Evolutionary conservation across 2,797 vertebrate species (phyloP), one percentile per base, ranked within the genome.

Genomic region (Protonibea diacanthus): DNA sequence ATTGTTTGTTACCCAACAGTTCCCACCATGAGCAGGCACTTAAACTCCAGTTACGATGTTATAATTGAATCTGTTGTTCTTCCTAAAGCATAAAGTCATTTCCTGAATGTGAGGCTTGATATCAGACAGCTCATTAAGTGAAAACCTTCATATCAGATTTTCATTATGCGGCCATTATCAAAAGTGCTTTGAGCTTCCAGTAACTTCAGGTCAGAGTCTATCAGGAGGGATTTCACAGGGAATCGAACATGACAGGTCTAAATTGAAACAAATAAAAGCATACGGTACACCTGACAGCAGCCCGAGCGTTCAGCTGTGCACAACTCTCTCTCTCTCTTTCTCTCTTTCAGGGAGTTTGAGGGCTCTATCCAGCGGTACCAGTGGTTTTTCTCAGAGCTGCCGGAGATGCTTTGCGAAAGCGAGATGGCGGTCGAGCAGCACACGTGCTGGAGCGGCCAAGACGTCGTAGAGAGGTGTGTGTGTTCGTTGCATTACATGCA

Each of bases 361-460:
- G 94, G 38, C 71, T 96, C 96, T 55, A 96, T 97, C 90, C 96
- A 97, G 92, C 88, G 95, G 0, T 97, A 96, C 92, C 95, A 93
- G 85, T 93, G 94, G 78, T 96, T 97, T 78, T 96, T 97, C 87
- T 95, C 96, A 0, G 95, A 95, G 33, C 81, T 97, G 80, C 96
- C 97, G 38, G 96, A 97, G 79, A 93, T 95, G 82, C 94, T 97
- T 47, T 97, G 97, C 65, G 96, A 97, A 83, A 96, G 95, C 44
- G 96, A 97, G 85, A 93, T 96, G 87, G 95, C 95, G 90, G 94
- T 94, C 40, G 96, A 97, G 82, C 96, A 97, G 88, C 96, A 96
- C 75, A 96, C 96, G 25, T 97, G 97, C 90, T 97, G 97, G 97
- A 96, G 95, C 0, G 96, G 97, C 79, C 94, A 96, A 73, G 96